These are phyloP conservation scores for Philopotamus ludificatus DNA, from an alignment of 1,140 invertebrate species.

Conservation along the genomic window DNA sequence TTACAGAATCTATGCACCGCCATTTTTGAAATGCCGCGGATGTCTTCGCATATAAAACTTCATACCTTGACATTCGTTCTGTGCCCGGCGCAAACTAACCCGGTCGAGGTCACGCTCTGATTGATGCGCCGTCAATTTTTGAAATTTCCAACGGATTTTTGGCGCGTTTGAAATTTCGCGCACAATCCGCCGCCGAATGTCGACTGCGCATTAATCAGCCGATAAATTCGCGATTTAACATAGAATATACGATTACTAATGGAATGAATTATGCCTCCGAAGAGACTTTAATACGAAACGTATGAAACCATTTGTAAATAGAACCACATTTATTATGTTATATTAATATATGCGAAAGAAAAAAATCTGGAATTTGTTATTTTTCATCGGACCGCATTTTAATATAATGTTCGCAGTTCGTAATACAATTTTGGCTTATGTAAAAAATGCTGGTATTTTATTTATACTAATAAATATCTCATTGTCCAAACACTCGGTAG, in stretches of 20 bases:
- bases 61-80: conserved; percentile 7
- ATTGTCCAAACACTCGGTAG: background rate
- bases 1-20: conserved; percentile 32
- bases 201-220: background rate
- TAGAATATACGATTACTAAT: too few species aligned
- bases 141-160: background rate
- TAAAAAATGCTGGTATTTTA: too few species aligned
- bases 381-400: too few species aligned
- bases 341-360: too few species aligned
- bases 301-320: too few species aligned
- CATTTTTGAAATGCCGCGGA: conserved; percentile 35
- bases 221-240: background rate
- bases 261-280: too few species aligned
- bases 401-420: too few species aligned
- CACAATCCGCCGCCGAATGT: background rate
- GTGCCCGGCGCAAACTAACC: background rate
- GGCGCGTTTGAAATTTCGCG: background rate
- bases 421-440: too few species aligned
- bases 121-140: background rate
- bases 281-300: too few species aligned
- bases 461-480: too few species aligned
- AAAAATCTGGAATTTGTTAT: too few species aligned
- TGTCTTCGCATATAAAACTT: background rate
- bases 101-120: conserved; percentile 3
- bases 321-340: too few species aligned